Base-by-base conservation (phyloP, 2,888 invertebrate genomes). In the Stramonita haemastoma region DNA sequence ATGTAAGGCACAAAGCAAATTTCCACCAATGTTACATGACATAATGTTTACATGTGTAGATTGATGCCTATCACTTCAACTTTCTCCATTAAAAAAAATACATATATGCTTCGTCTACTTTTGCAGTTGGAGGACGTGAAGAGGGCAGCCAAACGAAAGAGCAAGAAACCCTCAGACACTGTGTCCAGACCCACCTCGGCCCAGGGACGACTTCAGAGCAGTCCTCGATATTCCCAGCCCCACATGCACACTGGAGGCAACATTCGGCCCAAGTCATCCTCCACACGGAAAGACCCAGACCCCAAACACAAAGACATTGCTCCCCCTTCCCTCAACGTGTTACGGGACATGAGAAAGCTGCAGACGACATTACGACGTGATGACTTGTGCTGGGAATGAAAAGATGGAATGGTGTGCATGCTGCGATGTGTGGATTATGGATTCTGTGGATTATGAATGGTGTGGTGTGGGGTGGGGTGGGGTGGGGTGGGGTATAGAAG, bases 281-380 rank as follows among this genome's bases (percentile, higher is more conserved):
- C 89, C 5, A 19, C 87, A 19, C 73, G 36, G 36, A 73, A 77
- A 70, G 87, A 56, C 66, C 36, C 34, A 17, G 66, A 57, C 29
- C 89, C 66, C 26, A 29, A 85, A 26, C 19, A 15, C 8, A 57
- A 56, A 13, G 79, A 90, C 19, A 46, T 84, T 0, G 90, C 46
- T 0, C 89, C 86, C 13, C 86, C 90, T 34, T 84, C 94, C 56
- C 91, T 95, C 26, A 94, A 93, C 89, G 94, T 95, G 81, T 93
- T 95, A 66, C 94, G 93, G 90, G 95, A 95, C 92, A 94, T 96
- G 92, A 95, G 93, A 90, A 95, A 95, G 90, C 93, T 96, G 90
- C 95, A 96, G 91, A 93, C 95, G 32, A 95, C 95, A 13, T 90
- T 96, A 89, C 90, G 95, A 66, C 94, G 94, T 90, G 95, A 95